A percentile compares a stretch with the other conserved stretches of the same genome.
These are phyloP conservation scores for Drosophila percnosoma DNA, from an alignment of 2,888 invertebrate species.

Conservation along the genomic window DNA sequence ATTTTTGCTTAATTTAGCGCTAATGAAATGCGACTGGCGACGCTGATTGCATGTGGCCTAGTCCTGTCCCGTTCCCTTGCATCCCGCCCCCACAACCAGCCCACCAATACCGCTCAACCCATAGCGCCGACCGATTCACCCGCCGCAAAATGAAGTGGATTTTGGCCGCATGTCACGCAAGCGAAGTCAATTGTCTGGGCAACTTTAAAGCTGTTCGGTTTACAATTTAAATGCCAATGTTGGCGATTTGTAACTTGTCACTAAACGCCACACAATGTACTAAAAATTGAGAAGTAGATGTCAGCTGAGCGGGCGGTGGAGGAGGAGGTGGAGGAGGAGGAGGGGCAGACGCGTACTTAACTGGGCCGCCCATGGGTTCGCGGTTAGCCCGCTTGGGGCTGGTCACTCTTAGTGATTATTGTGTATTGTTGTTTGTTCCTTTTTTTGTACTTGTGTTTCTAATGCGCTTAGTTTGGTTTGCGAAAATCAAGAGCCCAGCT, in stretches of 20 bases:
- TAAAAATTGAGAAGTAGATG: not conserved
- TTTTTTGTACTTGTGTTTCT: conserved; percentile 25
- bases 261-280: conserved; percentile 20
- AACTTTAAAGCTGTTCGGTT: conserved; percentile 68
- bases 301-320: not conserved
- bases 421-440: conserved; percentile 2
- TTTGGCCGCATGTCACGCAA: conserved; percentile 71
- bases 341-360: not conserved
- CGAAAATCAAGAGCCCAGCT: conserved; percentile 51
- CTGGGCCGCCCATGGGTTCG: conserved; percentile 46
- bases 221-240: conserved; percentile 78
- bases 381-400: conserved; percentile 59
- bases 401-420: conserved; percentile 34
- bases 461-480: conserved; percentile 68
- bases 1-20: conserved; percentile 77
- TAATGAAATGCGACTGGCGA: conserved; percentile 71
- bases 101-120: not conserved
- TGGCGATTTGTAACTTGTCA: conserved; percentile 76
- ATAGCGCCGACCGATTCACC: not conserved
- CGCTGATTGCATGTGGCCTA: conserved; percentile 75
- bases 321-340: not conserved
- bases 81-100: not conserved
- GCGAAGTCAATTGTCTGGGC: conserved; percentile 74
- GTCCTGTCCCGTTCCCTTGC: conserved; percentile 32
- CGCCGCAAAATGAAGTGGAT: conserved; percentile 57